Conservation (phyloP, 2,888 invertebrate genomes). For the Pandemis corylana region DNA sequence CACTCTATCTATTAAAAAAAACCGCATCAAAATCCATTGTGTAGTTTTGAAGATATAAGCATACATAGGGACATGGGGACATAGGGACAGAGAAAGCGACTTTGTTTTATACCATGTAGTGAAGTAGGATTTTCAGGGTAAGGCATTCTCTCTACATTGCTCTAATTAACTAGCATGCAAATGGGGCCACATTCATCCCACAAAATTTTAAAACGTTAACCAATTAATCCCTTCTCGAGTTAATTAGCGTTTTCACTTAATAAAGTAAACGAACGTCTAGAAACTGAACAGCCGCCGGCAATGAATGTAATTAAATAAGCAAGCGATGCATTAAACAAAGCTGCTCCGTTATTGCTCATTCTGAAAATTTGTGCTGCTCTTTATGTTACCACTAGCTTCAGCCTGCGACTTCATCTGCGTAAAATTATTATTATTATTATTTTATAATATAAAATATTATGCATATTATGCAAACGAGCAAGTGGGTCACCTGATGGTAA, state of each 20-base stretch:
- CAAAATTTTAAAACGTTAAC: not conserved
- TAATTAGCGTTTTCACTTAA: conserved; percentile 10
- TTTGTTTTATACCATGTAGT: too few species aligned
- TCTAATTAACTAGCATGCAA: not conserved
- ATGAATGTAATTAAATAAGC: conserved; percentile 35
- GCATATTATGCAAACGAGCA: too few species aligned
- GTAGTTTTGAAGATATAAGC: too few species aligned
- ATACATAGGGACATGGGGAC: too few species aligned
- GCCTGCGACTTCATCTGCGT: too few species aligned
- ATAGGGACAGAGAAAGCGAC: too few species aligned
- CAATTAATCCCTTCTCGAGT: conserved; percentile 6
- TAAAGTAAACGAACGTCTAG: conserved; percentile 20
- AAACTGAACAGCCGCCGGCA: conserved; percentile 18
- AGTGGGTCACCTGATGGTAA: too few species aligned
- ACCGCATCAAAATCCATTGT: too few species aligned
- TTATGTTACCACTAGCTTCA: not conserved
- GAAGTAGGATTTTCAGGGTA: too few species aligned
- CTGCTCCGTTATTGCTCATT: conserved; percentile 7
- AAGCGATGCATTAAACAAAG: conserved; percentile 39
- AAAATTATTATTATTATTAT: too few species aligned
- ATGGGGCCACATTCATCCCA: not conserved
- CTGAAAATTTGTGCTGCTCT: not conserved
- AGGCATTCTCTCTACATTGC: not conserved
- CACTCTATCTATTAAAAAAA: too few species aligned
- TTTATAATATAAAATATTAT: too few species aligned